A percentile compares a stretch with the other conserved stretches of the same genome.
These are phyloP conservation scores for Globodera rostochiensis DNA, from an alignment of 1,140 invertebrate genomes.

Conservation along the genomic window DNA sequence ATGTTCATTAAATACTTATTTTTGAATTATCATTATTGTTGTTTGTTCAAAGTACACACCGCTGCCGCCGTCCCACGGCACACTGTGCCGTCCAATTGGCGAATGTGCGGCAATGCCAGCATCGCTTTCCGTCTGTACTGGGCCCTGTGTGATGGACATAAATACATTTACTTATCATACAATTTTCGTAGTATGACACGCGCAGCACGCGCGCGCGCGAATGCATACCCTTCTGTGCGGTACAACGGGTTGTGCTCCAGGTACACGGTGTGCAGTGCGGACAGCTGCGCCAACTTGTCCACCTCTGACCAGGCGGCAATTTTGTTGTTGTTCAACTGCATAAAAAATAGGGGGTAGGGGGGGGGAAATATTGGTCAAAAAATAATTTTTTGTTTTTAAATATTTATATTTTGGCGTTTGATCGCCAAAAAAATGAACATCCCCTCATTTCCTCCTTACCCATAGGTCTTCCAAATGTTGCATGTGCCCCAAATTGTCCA, in stretches of 20 bases:
- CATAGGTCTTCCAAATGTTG: slow-evolving; percentile 89
- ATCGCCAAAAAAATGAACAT: no score
- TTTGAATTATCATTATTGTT: no score
- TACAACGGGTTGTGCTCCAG: slow-evolving; percentile 86
- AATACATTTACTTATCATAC: no score
- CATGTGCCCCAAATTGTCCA: slow-evolving; percentile 63
- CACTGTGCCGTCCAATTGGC: slow-evolving; percentile 91
- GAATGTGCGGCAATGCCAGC: slow-evolving; percentile 80
- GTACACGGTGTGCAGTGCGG: slow-evolving; percentile 84
- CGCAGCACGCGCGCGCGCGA: no score
- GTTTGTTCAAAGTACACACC: no score
- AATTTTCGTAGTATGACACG: no score
- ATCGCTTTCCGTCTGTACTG: slow-evolving; percentile 90
- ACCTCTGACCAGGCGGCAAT: slow-evolving; percentile 83
- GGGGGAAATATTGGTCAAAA: slow-evolving; percentile 42
- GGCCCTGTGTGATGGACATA: slow-evolving; percentile 70
- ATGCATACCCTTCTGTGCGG: slow-evolving; percentile 65
- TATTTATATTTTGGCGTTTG: slow-evolving; percentile 2
- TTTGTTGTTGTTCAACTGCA: slow-evolving; percentile 88
- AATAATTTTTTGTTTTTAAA: slow-evolving; percentile 22
- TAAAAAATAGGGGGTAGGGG: background rate
- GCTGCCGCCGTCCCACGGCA: slow-evolving; percentile 67
- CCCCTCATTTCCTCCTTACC: slow-evolving; percentile 71
- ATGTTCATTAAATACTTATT: no score
- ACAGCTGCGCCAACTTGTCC: slow-evolving; percentile 76